These are phyloP conservation scores for Caracal caracal DNA, from an alignment of 2,113 vertebrate genomes.

Conservation along the genomic window DNA sequence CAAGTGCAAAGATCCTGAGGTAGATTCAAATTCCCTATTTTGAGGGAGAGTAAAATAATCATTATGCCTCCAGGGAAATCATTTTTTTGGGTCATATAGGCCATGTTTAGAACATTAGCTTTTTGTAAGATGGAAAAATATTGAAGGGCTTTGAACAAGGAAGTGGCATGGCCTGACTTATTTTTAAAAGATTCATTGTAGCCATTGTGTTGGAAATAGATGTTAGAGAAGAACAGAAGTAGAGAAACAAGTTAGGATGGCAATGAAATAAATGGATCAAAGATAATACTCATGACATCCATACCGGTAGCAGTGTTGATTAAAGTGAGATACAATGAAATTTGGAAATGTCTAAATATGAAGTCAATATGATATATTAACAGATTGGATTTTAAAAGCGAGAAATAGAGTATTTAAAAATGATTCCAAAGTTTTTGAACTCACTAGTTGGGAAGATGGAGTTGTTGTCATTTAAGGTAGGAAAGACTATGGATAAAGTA, in stretches of 20 bases:
- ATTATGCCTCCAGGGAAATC: background rate
- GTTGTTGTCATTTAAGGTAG: background rate
- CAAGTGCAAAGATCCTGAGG: background rate
- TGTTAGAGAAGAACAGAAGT: background rate
- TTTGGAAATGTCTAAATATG: background rate
- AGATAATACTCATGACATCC: background rate
- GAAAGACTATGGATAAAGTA: background rate
- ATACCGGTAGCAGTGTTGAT: background rate
- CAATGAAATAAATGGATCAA: background rate
- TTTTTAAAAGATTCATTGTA: background rate
- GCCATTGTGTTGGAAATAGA: background rate
- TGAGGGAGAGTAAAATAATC: background rate
- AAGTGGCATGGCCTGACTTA: background rate
- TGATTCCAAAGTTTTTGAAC: background rate
- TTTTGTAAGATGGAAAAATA: background rate
- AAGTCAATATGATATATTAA: background rate
- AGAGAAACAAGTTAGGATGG: background rate
- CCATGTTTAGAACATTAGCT: background rate
- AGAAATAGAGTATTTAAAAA: background rate
- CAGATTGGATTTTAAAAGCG: background rate
- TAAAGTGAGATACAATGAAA: background rate
- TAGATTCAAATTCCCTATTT: background rate
- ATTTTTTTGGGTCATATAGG: background rate
- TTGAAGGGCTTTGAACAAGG: background rate
- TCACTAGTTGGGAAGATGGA: background rate